phyloP scores from a whole-genome alignment of 1,140 invertebrate species.

The Pygmarrhopalites habei region DNA sequence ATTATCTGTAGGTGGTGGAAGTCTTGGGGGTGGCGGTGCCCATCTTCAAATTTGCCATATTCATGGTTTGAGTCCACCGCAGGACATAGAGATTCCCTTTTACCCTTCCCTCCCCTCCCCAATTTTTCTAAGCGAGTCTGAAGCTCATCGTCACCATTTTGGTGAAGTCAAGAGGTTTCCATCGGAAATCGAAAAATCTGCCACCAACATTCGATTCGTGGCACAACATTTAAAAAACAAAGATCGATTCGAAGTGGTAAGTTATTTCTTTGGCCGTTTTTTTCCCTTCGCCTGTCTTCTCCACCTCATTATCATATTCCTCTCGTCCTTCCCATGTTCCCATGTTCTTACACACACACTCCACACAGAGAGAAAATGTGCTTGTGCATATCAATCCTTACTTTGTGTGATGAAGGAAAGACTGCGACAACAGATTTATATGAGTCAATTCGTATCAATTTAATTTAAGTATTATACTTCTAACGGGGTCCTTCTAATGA shows the following conservation, averaged over 20 bases:
- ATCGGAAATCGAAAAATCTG: slow-evolving; percentile 38
- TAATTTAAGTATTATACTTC: no score
- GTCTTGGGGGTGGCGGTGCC: slow-evolving; percentile 50
- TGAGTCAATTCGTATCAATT: no score
- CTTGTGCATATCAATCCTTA: no score
- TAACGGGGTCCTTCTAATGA: no score
- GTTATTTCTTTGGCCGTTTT: no score
- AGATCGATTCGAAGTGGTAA: slow-evolving; percentile 86
- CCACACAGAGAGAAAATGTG: no score
- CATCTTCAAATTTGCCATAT: slow-evolving; percentile 39
- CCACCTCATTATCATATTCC: no score
- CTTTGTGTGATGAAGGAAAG: no score
- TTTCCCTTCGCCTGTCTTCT: no score
- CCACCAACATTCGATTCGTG: slow-evolving; percentile 60
- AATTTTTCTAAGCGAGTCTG: slow-evolving; percentile 38
- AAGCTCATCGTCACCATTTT: slow-evolving; percentile 35
- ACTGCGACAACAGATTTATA: no score
- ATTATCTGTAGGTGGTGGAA: slow-evolving; percentile 7
- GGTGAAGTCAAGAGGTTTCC: slow-evolving; percentile 32
- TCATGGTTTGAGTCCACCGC: slow-evolving; percentile 46
- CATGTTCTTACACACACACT: no score
- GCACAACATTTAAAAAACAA: slow-evolving; percentile 90
- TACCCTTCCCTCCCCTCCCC: slow-evolving; percentile 37
- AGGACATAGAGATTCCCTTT: slow-evolving; percentile 36
- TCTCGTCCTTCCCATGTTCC: no score